Percentiles rank a stretch among this genome's conserved stretches.
Evolutionary conservation across 1,140 invertebrate genomes (phyloP).

Genomic region (Lutraria rhynchaena): DNA sequence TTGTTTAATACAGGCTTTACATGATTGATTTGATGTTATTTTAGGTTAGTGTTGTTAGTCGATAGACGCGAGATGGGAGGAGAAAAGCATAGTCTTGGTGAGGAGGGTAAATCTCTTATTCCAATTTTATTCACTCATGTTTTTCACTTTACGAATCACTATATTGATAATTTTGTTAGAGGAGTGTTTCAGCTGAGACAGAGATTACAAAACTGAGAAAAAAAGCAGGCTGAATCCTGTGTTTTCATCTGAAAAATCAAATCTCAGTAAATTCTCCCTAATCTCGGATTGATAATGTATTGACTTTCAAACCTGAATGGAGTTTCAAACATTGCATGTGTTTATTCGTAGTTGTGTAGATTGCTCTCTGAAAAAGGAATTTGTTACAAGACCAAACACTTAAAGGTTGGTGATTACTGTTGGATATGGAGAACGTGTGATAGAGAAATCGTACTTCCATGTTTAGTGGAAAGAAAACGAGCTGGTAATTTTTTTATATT

Average conservation of each 20-base stretch:
- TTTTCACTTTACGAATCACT: no score
- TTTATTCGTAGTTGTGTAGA: slow-evolving; percentile 62
- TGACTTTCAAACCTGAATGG: no score
- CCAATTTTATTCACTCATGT: no score
- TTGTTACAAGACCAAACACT: slow-evolving; percentile 56
- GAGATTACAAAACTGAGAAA: slow-evolving; percentile 27
- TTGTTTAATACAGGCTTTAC: no score
- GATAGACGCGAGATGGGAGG: slow-evolving; percentile 69
- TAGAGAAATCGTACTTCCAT: slow-evolving; percentile 61
- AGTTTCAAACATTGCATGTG: no score
- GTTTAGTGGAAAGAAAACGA: slow-evolving; percentile 68
- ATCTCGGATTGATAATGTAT: no score
- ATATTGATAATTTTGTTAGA: no score
- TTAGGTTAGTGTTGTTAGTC: slow-evolving; percentile 66
- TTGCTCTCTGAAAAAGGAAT: slow-evolving; percentile 57
- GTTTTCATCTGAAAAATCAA: not conserved
- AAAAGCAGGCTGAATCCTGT: not conserved
- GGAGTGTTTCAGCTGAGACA: no score
- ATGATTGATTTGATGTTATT: no score
- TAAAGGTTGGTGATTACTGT: slow-evolving; percentile 64
- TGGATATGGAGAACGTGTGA: slow-evolving; percentile 65
- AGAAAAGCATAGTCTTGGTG: slow-evolving; percentile 60
- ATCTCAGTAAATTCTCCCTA: no score
- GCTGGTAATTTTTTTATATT: slow-evolving; percentile 63
- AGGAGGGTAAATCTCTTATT: no score